A percentile compares a stretch with the other conserved stretches of the same genome.
Conservation (phyloP, 2,888 invertebrate genomes). For the Drosophila ezoana region DNA sequence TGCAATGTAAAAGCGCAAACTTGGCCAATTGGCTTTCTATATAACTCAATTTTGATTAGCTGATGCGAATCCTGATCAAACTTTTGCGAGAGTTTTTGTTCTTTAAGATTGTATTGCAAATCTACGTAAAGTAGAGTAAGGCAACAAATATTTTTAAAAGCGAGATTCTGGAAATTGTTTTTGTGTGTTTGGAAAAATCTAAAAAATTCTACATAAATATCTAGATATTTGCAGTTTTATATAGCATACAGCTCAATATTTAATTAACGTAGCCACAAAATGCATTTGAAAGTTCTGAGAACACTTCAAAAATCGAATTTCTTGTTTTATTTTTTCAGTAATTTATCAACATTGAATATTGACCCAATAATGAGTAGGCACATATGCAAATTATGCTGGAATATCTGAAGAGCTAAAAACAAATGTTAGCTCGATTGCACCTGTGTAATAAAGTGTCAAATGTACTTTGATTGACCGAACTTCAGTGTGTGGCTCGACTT, state of each 20-base stretch:
- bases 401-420: background rate
- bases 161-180: too few species aligned
- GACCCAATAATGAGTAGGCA: background rate
- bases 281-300: background rate
- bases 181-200: background rate
- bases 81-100: too few species aligned
- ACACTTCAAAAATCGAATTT: background rate
- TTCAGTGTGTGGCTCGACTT: conserved; percentile 15
- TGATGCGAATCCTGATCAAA: too few species aligned
- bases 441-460: background rate
- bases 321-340: too few species aligned
- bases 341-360: background rate
- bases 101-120: too few species aligned
- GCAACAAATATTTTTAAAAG: too few species aligned
- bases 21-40: too few species aligned
- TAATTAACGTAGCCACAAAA: conserved; percentile 12
- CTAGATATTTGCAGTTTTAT: conserved; percentile 1
- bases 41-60: too few species aligned
- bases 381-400: background rate
- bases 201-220: background rate
- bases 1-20: background rate
- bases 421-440: background rate
- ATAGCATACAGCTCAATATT: background rate
- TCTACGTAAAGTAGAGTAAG: too few species aligned
- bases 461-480: conserved; percentile 4